These are phyloP conservation scores for Tapirus terrestris DNA, from an alignment of 2,113 vertebrate species.

Conservation along the genomic window DNA sequence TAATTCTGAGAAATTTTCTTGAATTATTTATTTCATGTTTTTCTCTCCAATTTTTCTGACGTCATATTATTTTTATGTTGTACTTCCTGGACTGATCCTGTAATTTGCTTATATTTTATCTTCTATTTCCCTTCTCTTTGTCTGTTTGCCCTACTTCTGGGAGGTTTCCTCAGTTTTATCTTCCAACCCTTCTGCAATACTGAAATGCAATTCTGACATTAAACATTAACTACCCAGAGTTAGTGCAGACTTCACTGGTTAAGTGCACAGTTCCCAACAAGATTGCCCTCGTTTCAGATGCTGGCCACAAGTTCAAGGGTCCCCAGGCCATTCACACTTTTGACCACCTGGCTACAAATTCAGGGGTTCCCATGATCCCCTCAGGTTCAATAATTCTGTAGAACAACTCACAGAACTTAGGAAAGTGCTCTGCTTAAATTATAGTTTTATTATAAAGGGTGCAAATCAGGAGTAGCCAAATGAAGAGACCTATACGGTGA, in stretches of 20 bases:
- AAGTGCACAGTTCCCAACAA: neutral
- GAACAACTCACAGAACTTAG: neutral
- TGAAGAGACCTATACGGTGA: constrained; percentile 23
- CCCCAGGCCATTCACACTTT: neutral
- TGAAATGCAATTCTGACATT: neutral
- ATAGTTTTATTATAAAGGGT: constrained; percentile 23
- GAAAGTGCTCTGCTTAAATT: neutral
- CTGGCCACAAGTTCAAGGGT: neutral
- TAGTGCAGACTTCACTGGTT: neutral
- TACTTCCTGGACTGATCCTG: neutral
- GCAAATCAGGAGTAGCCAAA: constrained; percentile 9
- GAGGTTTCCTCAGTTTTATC: neutral
- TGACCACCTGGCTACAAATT: constrained; percentile 20
- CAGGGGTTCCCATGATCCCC: neutral
- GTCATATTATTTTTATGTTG: constrained; percentile 17
- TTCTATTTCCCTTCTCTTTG: neutral
- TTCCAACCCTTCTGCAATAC: neutral
- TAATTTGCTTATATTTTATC: constrained; percentile 35
- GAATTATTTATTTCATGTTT: constrained; percentile 52
- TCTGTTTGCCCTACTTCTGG: constrained; percentile 7
- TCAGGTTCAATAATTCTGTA: constrained; percentile 25
- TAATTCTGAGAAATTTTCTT: constrained; percentile 24
- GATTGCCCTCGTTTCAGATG: neutral
- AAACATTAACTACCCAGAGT: neutral
- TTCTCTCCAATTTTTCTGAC: neutral